Conservation (phyloP, 2,797 vertebrate genomes). For the Vultur gryphus region DNA sequence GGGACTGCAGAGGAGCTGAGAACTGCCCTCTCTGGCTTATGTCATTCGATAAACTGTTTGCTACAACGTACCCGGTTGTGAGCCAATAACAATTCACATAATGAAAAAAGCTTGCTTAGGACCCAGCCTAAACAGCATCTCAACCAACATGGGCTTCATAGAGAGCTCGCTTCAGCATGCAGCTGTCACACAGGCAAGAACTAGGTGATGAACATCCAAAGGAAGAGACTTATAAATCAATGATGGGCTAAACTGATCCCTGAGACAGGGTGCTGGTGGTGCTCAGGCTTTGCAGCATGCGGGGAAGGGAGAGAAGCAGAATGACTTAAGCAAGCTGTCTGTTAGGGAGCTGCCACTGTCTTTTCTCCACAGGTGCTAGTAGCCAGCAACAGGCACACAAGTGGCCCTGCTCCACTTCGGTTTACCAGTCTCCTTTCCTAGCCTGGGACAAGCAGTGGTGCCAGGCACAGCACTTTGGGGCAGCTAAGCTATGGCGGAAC, state of each 20-base stretch:
- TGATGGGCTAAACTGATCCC: neutral
- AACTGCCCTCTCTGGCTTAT: neutral
- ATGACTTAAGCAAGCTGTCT: neutral
- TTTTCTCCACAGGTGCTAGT: neutral
- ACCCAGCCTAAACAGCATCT: neutral
- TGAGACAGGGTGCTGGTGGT: fast-evolving
- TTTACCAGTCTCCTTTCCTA: neutral
- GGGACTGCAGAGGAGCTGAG: neutral
- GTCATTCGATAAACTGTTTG: neutral
- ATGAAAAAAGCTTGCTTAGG: neutral
- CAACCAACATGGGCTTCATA: neutral
- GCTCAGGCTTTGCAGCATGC: neutral
- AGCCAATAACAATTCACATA: neutral
- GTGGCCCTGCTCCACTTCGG: neutral
- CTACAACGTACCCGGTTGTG: fast-evolving
- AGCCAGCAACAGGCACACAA: neutral
- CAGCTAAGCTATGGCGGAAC: neutral
- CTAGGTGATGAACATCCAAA: neutral
- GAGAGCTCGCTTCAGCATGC: neutral
- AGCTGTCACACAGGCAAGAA: neutral
- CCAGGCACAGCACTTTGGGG: neutral
- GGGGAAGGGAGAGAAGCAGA: neutral
- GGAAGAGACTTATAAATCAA: neutral
- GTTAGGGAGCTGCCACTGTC: neutral
- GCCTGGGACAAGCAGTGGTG: neutral